These are phyloP conservation scores for Labeo rohita DNA, from an alignment of 2,113 vertebrate genomes.

Conservation along the genomic window DNA sequence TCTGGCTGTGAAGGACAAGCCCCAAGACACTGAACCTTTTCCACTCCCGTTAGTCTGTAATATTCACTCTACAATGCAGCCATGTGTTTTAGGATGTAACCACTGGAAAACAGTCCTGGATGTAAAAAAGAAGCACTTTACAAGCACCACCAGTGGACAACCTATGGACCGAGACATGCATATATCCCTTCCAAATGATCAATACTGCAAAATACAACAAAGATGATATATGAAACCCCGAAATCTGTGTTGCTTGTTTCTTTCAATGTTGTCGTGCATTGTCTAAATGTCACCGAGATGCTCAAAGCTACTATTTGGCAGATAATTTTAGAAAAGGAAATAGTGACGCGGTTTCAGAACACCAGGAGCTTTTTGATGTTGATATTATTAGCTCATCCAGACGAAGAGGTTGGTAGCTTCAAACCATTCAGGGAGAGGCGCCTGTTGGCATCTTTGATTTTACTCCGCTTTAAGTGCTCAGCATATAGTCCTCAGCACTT, in stretches of 20 bases:
- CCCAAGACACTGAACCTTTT: not conserved
- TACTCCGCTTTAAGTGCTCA: constrained; percentile 63
- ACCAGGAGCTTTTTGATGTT: constrained; percentile 63
- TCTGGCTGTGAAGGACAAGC: constrained; percentile 8
- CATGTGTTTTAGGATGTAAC: constrained; percentile 51
- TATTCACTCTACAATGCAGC: constrained; percentile 8
- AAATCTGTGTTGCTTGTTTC: constrained; percentile 35
- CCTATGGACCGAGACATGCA: constrained; percentile 70
- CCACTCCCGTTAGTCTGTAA: constrained; percentile 4
- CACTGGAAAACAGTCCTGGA: constrained; percentile 59
- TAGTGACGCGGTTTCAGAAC: constrained; percentile 56
- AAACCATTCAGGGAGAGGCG: constrained; percentile 61
- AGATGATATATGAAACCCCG: constrained; percentile 70
- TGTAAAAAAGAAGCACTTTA: constrained; percentile 79
- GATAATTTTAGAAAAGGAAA: constrained; percentile 62
- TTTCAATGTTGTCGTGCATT: constrained; percentile 15
- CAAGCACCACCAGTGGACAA: constrained; percentile 72
- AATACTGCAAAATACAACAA: constrained; percentile 74
- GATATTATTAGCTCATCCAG: constrained; percentile 69
- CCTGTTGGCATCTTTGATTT: constrained; percentile 66
- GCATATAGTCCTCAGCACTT: constrained; percentile 66
- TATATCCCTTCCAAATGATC: constrained; percentile 73
- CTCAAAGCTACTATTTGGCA: constrained; percentile 28
- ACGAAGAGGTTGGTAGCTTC: constrained; percentile 61
- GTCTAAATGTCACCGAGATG: constrained; percentile 43